A percentile compares a stretch with the other conserved stretches of the same genome.
These are phyloP conservation scores for Drosophila bunnanda DNA, from an alignment of 2,888 invertebrate genomes.

Conservation along the genomic window DNA sequence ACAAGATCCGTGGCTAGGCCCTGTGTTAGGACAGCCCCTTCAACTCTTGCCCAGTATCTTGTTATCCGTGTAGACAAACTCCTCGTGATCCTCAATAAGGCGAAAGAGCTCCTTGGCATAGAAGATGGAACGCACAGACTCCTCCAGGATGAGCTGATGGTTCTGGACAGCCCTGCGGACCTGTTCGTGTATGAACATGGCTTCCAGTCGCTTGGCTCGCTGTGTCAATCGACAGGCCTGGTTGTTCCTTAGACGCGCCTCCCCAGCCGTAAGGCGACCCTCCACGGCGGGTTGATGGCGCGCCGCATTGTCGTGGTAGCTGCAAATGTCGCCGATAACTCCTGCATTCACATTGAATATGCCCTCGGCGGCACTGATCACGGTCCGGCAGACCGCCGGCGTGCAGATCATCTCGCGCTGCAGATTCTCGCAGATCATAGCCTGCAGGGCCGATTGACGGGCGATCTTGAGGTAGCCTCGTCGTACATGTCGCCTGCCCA, in stretches of 20 bases:
- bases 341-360: slow-evolving; percentile 53
- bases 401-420: slow-evolving; percentile 36
- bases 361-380: slow-evolving; percentile 48
- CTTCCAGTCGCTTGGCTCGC: slow-evolving; percentile 70
- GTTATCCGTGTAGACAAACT: slow-evolving; percentile 50
- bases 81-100: slow-evolving; percentile 62
- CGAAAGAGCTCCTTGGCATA: slow-evolving; percentile 73
- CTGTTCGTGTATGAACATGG: slow-evolving; percentile 66
- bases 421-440: slow-evolving; percentile 55
- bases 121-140: slow-evolving; percentile 70
- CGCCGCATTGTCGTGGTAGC: slow-evolving; percentile 60
- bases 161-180: slow-evolving; percentile 57
- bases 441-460: slow-evolving; percentile 34
- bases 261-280: slow-evolving; percentile 32
- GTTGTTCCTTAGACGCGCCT: slow-evolving; percentile 43
- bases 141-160: slow-evolving; percentile 66
- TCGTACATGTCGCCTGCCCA: slow-evolving; percentile 52
- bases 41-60: slow-evolving; percentile 25
- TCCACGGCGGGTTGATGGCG: slow-evolving; percentile 51
- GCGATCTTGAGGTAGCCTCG: slow-evolving; percentile 61
- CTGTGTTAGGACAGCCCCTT: background rate
- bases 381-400: slow-evolving; percentile 30
- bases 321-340: slow-evolving; percentile 58
- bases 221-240: slow-evolving; percentile 64
- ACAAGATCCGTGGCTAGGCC: slow-evolving; percentile 18